Base-by-base conservation (phyloP, 2,888 invertebrate species). In the Stenodema calcarata region DNA sequence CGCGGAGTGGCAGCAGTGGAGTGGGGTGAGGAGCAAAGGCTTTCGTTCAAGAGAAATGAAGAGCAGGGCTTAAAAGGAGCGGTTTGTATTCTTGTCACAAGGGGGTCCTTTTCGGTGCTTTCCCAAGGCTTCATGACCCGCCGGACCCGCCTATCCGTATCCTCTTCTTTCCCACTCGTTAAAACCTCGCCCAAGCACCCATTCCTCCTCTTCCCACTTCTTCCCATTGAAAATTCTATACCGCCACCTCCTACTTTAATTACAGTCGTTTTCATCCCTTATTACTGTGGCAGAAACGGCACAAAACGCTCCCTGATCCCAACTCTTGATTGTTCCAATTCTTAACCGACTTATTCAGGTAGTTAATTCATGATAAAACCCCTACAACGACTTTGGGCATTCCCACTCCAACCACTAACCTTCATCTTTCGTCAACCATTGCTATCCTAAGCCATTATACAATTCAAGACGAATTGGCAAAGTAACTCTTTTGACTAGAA, bases 81-180 rank as follows among this genome's bases (percentile, higher is more conserved):
- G 82, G 82, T 82, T 82, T 82, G 82, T 69, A 82, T 82, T 82
- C 82, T 62, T 82, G 82, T 82, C 82, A 35, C 69, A 30, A n/a
- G 28, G 50, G 79, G 30, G 54, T 4, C 6, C 35, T 69, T 70
- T 82, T 69, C 69, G n/a, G 35, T 69, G 69, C 82, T 69, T 82
- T 82, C 41, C 7, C 35, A 30, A 16, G 73, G 41, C 35, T 73
- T 73, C 73, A 73, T 30, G 73, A 30, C 73, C 73, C 73, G 6
- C 50, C 14, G 7, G 30, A 27, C 23, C 35, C 35, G 35, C 30
- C 73, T 35, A 6, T 35, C 18, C 73, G 35, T 35, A 35, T 35
- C 35, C 35, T 35, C 7, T 35, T 35, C 7, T 35, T 35, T 35
- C 7, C 35, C 35, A 35, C n/a, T n/a, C n/a, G n/a, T n/a, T n/a